Conservation (phyloP, 2,113 vertebrate genomes). For the Callopanchax toddi region DNA sequence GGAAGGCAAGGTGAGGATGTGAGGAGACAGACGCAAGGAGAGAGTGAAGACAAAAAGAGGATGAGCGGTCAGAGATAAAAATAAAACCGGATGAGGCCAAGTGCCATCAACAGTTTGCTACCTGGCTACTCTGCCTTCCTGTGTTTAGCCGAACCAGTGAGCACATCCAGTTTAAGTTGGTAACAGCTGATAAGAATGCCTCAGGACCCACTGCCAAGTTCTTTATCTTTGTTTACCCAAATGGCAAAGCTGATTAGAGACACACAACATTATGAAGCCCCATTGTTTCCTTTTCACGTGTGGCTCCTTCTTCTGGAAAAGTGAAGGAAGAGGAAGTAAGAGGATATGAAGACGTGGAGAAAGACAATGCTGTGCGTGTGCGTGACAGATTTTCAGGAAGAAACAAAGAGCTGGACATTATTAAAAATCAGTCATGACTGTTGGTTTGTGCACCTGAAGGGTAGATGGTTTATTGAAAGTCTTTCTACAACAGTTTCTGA, state of each 20-base stretch:
- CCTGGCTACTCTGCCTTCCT: slow-evolving; percentile 49
- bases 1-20: slow-evolving; percentile 75
- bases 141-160: slow-evolving; percentile 52
- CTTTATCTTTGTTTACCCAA: slow-evolving; percentile 79
- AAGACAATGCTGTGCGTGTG: slow-evolving; percentile 57
- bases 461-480: neutral
- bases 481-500: neutral
- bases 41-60: slow-evolving; percentile 66
- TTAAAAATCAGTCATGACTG: slow-evolving; percentile 48
- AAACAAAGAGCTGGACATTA: slow-evolving; percentile 53
- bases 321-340: slow-evolving; percentile 15
- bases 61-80: slow-evolving; percentile 51
- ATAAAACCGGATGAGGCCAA: slow-evolving; percentile 54
- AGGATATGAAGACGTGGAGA: slow-evolving; percentile 52
- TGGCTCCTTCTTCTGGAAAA: slow-evolving; percentile 46
- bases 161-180: slow-evolving; percentile 66
- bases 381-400: slow-evolving; percentile 48
- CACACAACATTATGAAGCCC: slow-evolving; percentile 68
- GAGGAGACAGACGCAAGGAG: slow-evolving; percentile 59
- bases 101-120: slow-evolving; percentile 60
- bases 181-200: slow-evolving; percentile 72
- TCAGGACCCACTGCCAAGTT: slow-evolving; percentile 74
- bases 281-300: slow-evolving; percentile 70
- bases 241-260: slow-evolving; percentile 80
- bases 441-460: slow-evolving; percentile 7